Percentiles rank a stretch among this genome's conserved stretches.
Evolutionary conservation across 1,140 invertebrate genomes (phyloP).

Genomic region (Amyelois transitella): DNA sequence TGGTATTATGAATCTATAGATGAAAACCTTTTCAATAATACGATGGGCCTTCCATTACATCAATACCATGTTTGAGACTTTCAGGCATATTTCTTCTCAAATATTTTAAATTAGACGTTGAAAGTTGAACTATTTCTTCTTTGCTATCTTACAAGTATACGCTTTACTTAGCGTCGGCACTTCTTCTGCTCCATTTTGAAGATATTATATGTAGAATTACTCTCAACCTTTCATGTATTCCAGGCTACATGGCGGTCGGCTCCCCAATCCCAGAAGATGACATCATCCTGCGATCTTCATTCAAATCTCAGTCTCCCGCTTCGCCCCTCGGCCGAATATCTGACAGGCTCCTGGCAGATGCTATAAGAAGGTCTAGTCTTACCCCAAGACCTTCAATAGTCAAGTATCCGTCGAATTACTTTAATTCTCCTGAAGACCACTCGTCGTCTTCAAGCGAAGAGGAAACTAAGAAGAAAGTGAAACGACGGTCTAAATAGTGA

Average conservation of each 20-base stretch:
- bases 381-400: conserved; percentile 44
- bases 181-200: too few relatives aligned
- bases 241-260: conserved; percentile 34
- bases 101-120: too few relatives aligned
- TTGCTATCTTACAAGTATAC: too few relatives aligned
- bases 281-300: conserved; percentile 16
- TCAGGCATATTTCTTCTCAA: too few relatives aligned
- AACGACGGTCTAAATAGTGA: neutral
- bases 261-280: conserved; percentile 28
- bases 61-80: too few relatives aligned
- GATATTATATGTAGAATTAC: too few relatives aligned
- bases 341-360: conserved; percentile 54
- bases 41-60: too few relatives aligned
- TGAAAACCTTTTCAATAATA: too few relatives aligned
- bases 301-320: conserved; percentile 11
- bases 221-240: conserved; percentile 19
- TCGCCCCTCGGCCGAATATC: conserved; percentile 39
- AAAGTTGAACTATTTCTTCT: too few relatives aligned
- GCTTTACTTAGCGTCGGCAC: too few relatives aligned
- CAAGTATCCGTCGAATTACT: conserved; percentile 58
- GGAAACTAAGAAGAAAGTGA: conserved; percentile 22
- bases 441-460: conserved; percentile 57
- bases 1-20: too few relatives aligned
- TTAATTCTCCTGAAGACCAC: conserved; percentile 38
- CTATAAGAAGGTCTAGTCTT: conserved; percentile 52